Conservation (phyloP, 64 coral and sea anemone species). For the Acropora yongei region DNA sequence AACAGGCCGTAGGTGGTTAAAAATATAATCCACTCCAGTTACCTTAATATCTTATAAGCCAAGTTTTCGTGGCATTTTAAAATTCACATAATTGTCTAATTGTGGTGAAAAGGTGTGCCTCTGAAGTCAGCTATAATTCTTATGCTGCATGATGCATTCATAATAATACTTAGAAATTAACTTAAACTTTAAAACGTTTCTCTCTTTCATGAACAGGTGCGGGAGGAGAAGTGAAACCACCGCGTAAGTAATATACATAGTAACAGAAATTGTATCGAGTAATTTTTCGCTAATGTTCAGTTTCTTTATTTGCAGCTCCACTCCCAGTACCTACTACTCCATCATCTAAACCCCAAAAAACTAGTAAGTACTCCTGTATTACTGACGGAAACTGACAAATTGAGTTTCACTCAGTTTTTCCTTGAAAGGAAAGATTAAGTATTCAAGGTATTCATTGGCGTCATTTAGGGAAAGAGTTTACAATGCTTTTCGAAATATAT, state of each 20-base stretch:
- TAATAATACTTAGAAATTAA: too few species aligned
- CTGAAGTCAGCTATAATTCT: too few species aligned
- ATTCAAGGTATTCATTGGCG: too few species aligned
- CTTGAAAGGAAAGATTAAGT: not conserved
- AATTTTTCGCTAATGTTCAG: not conserved
- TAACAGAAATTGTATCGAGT: too few species aligned
- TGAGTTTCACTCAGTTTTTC: not conserved
- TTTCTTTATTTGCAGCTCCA: not conserved
- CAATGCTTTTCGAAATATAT: not conserved
- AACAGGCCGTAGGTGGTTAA: too few species aligned
- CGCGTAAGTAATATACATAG: slow-evolving; percentile 4
- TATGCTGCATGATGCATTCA: too few species aligned
- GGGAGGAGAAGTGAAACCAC: slow-evolving; percentile 8
- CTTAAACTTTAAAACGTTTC: not conserved
- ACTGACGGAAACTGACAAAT: not conserved
- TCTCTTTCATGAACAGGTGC: not conserved
- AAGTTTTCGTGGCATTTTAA: too few species aligned
- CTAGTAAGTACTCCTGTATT: not conserved
- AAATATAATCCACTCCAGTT: too few species aligned
- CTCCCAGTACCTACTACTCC: not conserved
- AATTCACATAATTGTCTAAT: too few species aligned
- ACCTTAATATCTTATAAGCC: not conserved
- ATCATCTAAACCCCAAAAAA: not conserved
- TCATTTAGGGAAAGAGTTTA: not conserved
- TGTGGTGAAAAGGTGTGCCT: too few species aligned